Base-by-base conservation (phyloP, 2,888 invertebrate genomes). In the Sarcophaga caerulescens region DNA sequence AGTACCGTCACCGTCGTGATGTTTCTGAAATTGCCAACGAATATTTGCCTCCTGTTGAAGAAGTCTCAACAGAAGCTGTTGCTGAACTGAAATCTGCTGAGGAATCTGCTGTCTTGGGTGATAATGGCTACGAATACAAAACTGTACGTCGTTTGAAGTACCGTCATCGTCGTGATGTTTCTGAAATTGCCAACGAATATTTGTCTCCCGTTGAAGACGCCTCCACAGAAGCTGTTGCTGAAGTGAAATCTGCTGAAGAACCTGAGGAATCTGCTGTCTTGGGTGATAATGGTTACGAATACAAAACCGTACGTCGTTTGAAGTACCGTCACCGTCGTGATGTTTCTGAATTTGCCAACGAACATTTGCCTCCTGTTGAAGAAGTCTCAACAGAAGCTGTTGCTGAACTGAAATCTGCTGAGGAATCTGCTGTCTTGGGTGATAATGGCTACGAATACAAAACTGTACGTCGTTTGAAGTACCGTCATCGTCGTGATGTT, bases 281-380 rank as follows among this genome's bases (percentile, higher is more conserved):
- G 1, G 84, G 80, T 47, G 73, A 80, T 59, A 84, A 60, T 45
- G 47, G 60, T 25, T 89, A 89, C 70, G 88, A 87, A 45, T 90
- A 90, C 77, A 90, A 89, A 73, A 88, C 89, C 8, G 86, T 89
- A 0, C 87, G 88, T 14, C 81, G 84, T 35, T 74, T 87, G 47
- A 88, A 85, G 35, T 84, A 84, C 59, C 87, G 87, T 62, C 82
- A 83, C n/a, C 88, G 87, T 83, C 89, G 89, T 80, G 88, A 90
- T 87, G 88, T 90, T 2, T 87, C 84, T 0, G 92, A 92, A 81
- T 74, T 91, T 3, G 86, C 90, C 57, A 88, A 81, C 65, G 91
- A 92, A 12, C 91, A 91, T 65, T 68, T 91, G 88, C 85, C 87
- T 11, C 75, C 87, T 19, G 21, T 21, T 21, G 77, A 78, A n/a